Conservation (phyloP, 2,888 invertebrate genomes). For the Cybosia mesomella region DNA sequence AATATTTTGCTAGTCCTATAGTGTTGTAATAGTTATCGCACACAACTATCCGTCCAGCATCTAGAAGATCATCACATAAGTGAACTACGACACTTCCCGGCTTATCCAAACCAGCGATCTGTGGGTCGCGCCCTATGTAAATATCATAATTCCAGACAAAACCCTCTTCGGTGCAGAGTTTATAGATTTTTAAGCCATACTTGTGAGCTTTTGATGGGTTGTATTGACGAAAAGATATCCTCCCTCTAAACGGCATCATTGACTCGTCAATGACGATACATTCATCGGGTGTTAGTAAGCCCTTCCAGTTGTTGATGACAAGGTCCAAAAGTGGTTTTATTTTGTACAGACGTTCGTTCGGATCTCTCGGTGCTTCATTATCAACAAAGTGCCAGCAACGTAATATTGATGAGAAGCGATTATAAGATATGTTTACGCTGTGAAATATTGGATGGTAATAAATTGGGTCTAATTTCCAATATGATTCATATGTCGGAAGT, state of each 20-base stretch:
- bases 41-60: constrained; percentile 21
- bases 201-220: constrained; percentile 39
- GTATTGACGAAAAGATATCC: constrained; percentile 29
- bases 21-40: constrained; percentile 28
- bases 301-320: constrained; percentile 27
- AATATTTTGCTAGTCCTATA: constrained; percentile 23
- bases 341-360: constrained; percentile 31
- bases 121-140: constrained; percentile 29
- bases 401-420: not conserved
- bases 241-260: constrained; percentile 34
- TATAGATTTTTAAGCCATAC: constrained; percentile 36
- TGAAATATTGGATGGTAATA: constrained; percentile 1
- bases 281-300: constrained; percentile 23
- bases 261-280: constrained; percentile 36
- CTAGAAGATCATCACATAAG: constrained; percentile 30
- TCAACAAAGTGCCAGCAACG: not conserved
- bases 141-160: constrained; percentile 32
- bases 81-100: constrained; percentile 30
- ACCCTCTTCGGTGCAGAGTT: constrained; percentile 30
- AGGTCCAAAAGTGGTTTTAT: constrained; percentile 29
- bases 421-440: not conserved
- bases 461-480: not conserved
- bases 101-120: constrained; percentile 31
- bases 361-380: constrained; percentile 24
- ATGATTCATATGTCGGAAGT: not conserved